Conservation (phyloP, 2,888 invertebrate genomes). For the Panopea generosa region DNA sequence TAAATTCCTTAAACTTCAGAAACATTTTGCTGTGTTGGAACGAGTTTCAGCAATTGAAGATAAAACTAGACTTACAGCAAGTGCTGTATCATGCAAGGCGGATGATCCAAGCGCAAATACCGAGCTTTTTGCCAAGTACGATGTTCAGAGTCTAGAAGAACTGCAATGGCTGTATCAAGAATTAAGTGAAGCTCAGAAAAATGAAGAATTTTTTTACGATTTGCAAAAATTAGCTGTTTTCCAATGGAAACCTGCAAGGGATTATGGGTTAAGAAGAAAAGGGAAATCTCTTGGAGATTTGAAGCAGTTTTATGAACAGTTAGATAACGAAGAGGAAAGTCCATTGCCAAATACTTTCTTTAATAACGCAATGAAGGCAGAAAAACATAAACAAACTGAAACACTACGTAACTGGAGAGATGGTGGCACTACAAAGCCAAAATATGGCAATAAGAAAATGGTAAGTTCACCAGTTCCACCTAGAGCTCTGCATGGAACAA, state of each 20-base stretch:
- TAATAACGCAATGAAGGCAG: slow-evolving; percentile 36
- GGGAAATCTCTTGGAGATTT: slow-evolving; percentile 96
- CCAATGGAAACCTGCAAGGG: slow-evolving; percentile 90
- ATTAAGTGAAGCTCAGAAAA: slow-evolving; percentile 91
- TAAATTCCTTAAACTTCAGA: slow-evolving; percentile 93
- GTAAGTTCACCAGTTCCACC: slow-evolving; percentile 4
- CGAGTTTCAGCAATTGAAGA: slow-evolving; percentile 89
- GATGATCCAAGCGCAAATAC: slow-evolving; percentile 10
- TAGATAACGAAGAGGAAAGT: slow-evolving; percentile 42
- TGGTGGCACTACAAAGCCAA: not conserved
- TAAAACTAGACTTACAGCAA: slow-evolving; percentile 32
- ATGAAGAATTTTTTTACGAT: slow-evolving; percentile 93
- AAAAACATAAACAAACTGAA: slow-evolving; percentile 33
- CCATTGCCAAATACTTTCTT: slow-evolving; percentile 42
- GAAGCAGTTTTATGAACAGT: slow-evolving; percentile 78
- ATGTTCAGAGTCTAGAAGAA: slow-evolving; percentile 88
- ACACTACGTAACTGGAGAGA: not conserved
- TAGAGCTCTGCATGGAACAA: slow-evolving; percentile 76
- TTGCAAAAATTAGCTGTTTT: slow-evolving; percentile 91
- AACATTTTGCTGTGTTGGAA: slow-evolving; percentile 94
- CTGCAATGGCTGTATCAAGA: slow-evolving; percentile 91
- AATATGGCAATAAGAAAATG: too few species aligned
- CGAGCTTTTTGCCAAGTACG: slow-evolving; percentile 63
- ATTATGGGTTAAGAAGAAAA: slow-evolving; percentile 92
- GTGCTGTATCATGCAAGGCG: not conserved